These are phyloP conservation scores for Mesitornis unicolor DNA, from an alignment of 2,113 vertebrate genomes.

Conservation along the genomic window DNA sequence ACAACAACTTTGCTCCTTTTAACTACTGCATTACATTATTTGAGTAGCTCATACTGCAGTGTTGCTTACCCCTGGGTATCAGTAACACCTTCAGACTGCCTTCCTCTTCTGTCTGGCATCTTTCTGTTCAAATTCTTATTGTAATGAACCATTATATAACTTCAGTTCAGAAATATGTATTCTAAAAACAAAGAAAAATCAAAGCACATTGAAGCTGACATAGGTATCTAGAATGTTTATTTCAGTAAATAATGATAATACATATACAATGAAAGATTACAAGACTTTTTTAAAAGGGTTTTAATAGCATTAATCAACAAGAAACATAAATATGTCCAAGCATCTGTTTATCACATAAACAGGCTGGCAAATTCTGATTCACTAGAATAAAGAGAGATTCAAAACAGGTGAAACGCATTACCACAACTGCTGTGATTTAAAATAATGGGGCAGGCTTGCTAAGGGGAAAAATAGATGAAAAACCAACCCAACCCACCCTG, in stretches of 20 bases:
- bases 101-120: background rate
- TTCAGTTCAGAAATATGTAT: background rate
- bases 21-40: background rate
- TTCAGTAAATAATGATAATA: background rate
- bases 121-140: background rate
- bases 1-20: background rate
- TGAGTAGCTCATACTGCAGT: background rate
- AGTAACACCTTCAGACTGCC: background rate
- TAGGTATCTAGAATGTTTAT: background rate
- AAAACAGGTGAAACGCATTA: accelerated
- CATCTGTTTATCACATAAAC: background rate
- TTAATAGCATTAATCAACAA: background rate
- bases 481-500: background rate
- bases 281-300: background rate
- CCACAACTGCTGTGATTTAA: background rate
- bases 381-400: background rate
- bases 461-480: background rate
- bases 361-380: background rate
- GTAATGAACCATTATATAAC: accelerated
- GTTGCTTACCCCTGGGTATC: background rate
- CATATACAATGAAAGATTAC: background rate
- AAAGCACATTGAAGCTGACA: background rate
- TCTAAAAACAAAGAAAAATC: background rate
- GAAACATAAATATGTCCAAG: background rate
- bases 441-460: accelerated